Conservation (phyloP, 2,797 vertebrate genomes). For the Urophycis tenuis region DNA sequence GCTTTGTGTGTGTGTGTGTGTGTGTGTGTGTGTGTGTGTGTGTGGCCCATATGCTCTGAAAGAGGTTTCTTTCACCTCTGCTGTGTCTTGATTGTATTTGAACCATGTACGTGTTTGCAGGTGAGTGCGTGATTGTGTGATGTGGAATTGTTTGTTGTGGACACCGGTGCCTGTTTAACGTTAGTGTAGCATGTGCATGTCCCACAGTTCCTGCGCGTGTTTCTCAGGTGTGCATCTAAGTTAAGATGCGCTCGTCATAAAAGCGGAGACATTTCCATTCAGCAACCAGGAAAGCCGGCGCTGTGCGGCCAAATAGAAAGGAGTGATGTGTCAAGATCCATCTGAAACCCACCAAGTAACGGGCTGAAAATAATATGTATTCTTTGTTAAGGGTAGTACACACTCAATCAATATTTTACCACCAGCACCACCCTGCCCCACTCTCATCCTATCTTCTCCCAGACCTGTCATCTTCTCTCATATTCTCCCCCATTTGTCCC, state of each 20-base stretch:
- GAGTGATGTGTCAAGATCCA: neutral
- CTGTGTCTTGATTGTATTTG: neutral
- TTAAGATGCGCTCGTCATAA: neutral
- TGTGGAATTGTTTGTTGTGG: neutral
- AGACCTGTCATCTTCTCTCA: neutral
- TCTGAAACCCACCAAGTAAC: neutral
- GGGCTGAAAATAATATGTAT: neutral
- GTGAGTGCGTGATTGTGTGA: neutral
- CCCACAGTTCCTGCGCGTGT: neutral
- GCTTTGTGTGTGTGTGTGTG: neutral
- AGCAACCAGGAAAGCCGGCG: neutral
- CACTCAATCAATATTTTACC: slow-evolving; percentile 20
- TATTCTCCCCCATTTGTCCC: slow-evolving; percentile 2
- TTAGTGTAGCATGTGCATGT: neutral
- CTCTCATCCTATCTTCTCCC: slow-evolving; percentile 14
- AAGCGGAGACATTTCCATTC: neutral
- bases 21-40: neutral
- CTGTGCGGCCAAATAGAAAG: neutral
- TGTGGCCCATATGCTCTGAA: neutral
- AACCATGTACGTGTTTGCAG: neutral
- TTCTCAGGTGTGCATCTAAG: neutral
- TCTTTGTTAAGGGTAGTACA: neutral
- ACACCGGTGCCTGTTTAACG: neutral
- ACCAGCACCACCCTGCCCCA: neutral
- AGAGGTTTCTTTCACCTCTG: neutral